Conservation (phyloP, 2,113 vertebrate genomes). For the Anarhynchus alexandrinus region DNA sequence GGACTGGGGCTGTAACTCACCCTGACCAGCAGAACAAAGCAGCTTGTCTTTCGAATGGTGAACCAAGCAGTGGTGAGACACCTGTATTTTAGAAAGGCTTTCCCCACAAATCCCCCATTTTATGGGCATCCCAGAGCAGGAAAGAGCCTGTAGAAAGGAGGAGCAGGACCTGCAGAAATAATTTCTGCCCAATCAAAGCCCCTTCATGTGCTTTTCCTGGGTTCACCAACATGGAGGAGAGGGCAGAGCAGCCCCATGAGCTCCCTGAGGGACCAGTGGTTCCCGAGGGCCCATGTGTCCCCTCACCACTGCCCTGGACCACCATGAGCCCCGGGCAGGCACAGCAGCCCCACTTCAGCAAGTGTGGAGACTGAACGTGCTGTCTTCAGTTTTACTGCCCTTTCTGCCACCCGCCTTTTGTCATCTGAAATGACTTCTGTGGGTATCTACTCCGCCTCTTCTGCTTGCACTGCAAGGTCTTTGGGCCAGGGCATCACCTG, state of each 20-base stretch:
- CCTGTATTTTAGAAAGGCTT: not conserved
- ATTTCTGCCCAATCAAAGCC: not conserved
- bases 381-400: not conserved
- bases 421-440: not conserved
- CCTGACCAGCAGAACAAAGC: not conserved
- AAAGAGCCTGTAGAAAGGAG: not conserved
- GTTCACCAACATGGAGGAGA: fast-evolving
- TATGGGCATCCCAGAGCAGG: not conserved
- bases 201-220: not conserved
- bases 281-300: not conserved
- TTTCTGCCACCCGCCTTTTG: not conserved
- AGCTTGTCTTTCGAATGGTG: not conserved
- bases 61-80: not conserved
- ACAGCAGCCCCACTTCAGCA: fast-evolving
- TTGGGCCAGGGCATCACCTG: not conserved
- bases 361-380: not conserved
- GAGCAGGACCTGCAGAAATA: not conserved
- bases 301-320: not conserved
- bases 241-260: fast-evolving
- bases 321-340: not conserved
- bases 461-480: not conserved
- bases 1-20: not conserved
- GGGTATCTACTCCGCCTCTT: not conserved
- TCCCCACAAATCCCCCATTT: not conserved
- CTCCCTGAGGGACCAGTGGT: fast-evolving